These are phyloP conservation scores for Drosophila melanosoma DNA, from an alignment of 2,888 invertebrate genomes.

Conservation along the genomic window DNA sequence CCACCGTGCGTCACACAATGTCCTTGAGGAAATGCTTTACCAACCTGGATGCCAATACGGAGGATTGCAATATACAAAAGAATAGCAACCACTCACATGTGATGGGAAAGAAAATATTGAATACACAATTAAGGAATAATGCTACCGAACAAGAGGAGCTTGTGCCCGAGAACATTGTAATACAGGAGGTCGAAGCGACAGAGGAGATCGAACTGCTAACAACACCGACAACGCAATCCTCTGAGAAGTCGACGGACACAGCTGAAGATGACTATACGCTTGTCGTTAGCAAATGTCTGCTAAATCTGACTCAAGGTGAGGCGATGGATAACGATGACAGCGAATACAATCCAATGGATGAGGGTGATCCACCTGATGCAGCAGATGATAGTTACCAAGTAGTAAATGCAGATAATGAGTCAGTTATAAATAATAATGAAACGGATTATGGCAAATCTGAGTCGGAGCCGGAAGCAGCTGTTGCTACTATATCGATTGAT, in stretches of 20 bases:
- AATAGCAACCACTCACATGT: constrained; percentile 2
- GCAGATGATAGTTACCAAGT: constrained; percentile 5
- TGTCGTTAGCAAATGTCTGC: constrained; percentile 13
- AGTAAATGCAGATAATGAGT: not conserved
- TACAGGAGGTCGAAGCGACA: not conserved
- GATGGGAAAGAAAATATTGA: not conserved
- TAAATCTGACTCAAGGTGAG: constrained; percentile 15
- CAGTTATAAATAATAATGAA: not conserved
- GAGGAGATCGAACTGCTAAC: not conserved
- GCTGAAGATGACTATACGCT: constrained; percentile 14
- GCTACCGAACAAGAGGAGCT: not conserved
- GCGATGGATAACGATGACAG: constrained; percentile 19
- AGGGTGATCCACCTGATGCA: not conserved
- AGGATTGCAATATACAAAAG: constrained; percentile 3
- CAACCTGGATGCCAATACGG: not conserved
- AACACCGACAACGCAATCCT: not conserved
- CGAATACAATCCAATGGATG: constrained; percentile 35
- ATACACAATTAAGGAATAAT: not conserved
- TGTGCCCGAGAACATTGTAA: not conserved
- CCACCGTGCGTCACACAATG: constrained; percentile 57
- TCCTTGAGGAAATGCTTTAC: constrained; percentile 39
- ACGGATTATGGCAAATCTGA: not conserved
- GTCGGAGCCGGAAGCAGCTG: not conserved
- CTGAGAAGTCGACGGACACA: not conserved
- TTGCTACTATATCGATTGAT: constrained; percentile 24